These are phyloP conservation scores for Steromphala cineraria DNA, from an alignment of 2,888 invertebrate species.

Conservation along the genomic window DNA sequence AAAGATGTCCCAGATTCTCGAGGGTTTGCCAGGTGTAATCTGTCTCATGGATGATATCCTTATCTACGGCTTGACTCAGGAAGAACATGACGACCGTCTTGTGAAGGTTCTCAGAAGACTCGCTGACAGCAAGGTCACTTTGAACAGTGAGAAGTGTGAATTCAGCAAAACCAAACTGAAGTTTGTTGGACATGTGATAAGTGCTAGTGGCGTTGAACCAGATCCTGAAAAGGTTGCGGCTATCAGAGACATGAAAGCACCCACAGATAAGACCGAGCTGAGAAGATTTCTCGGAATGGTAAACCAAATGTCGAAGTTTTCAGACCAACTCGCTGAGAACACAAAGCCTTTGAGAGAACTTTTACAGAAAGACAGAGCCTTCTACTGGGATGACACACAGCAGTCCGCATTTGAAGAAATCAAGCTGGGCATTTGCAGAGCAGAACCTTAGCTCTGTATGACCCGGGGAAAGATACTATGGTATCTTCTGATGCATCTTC, in stretches of 20 bases:
- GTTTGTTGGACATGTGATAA: not conserved
- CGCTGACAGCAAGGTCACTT: too few species aligned
- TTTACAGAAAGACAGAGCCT: not conserved
- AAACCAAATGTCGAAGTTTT: not conserved
- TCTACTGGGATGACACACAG: not conserved
- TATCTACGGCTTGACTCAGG: too few species aligned
- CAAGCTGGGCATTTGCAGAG: not conserved
- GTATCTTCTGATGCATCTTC: not conserved
- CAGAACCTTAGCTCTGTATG: not conserved
- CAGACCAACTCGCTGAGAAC: not conserved
- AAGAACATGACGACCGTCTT: too few species aligned
- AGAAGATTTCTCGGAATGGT: not conserved
- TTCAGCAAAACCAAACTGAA: not conserved
- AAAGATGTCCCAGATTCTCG: too few species aligned
- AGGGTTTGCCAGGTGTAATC: slow-evolving; percentile 24
- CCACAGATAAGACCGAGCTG: not conserved
- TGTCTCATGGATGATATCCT: not conserved
- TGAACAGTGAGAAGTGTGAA: too few species aligned
- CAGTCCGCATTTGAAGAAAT: not conserved
- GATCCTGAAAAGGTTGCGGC: not conserved
- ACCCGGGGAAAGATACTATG: not conserved
- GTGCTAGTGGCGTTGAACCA: not conserved
- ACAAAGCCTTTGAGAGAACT: not conserved
- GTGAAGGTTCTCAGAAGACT: too few species aligned
- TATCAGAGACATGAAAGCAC: not conserved